phyloP scores from a whole-genome alignment of 2,113 vertebrate species.

The Chloropsis hardwickii region DNA sequence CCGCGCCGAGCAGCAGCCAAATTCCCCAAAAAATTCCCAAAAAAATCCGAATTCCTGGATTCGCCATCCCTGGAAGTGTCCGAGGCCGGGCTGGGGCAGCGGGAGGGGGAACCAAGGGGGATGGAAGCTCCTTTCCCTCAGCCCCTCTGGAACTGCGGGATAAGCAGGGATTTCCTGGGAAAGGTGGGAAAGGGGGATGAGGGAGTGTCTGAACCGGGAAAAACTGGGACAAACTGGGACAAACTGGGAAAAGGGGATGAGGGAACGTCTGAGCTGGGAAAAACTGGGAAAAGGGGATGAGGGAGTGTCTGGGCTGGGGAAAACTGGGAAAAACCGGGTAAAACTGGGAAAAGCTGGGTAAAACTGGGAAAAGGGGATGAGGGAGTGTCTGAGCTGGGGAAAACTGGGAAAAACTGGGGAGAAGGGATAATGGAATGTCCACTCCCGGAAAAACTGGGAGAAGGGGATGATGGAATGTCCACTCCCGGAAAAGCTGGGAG shows the following conservation, averaged over 20 bases:
- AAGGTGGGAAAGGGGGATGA: neutral
- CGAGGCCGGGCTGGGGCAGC: neutral
- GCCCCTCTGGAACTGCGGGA: neutral
- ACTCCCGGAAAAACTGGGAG: no score
- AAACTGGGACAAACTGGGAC: neutral
- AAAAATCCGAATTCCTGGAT: neutral
- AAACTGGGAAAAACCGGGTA: no score
- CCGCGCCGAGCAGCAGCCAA: neutral
- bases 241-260: neutral
- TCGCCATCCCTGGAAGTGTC: neutral
- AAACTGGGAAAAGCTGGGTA: accelerated
- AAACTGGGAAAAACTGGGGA: neutral
- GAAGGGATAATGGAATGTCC: accelerated
- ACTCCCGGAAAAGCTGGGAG: neutral
- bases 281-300: neutral
- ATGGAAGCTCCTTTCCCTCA: neutral
- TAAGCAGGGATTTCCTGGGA: neutral
- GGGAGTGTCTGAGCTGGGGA: no score
- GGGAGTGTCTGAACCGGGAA: neutral
- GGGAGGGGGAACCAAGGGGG: neutral
- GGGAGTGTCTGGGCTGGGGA: accelerated
- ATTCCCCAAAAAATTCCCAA: neutral
- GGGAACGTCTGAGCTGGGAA: accelerated
- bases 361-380: neutral
- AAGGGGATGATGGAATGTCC: accelerated